phyloP scores from a whole-genome alignment of 2,113 vertebrate species.

The Neolamprologus brichardi region DNA sequence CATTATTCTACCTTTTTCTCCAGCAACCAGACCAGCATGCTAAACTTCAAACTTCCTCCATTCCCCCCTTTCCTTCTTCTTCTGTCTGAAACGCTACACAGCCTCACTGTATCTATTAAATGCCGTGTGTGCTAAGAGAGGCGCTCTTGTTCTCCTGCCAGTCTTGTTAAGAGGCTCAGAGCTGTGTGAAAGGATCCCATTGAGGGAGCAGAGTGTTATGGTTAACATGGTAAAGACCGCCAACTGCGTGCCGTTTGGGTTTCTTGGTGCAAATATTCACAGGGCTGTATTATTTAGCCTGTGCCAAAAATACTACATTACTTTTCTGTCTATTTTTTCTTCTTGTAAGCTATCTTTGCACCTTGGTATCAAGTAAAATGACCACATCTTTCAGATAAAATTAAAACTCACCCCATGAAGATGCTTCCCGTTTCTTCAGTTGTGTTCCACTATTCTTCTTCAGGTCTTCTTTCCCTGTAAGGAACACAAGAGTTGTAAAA shows the following conservation, averaged over 20 bases:
- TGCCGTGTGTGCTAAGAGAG: constrained; percentile 6
- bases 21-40: background rate
- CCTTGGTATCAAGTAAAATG: background rate
- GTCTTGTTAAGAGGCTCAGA: constrained; percentile 38
- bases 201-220: constrained; percentile 43
- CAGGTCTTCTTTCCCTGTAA: constrained; percentile 4
- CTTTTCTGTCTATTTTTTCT: background rate
- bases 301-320: background rate
- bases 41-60: background rate
- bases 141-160: constrained; percentile 41
- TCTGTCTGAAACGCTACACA: background rate
- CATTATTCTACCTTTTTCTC: background rate
- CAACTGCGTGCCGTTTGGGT: constrained; percentile 26
- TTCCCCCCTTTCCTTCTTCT: background rate
- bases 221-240: constrained; percentile 37
- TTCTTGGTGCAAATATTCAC: constrained; percentile 24
- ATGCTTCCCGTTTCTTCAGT: background rate
- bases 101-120: constrained; percentile 24
- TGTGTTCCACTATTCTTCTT: constrained; percentile 5
- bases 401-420: constrained; percentile 40
- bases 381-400: background rate
- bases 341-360: background rate
- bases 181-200: constrained; percentile 32
- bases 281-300: background rate
- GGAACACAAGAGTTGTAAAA: background rate